Evolutionary conservation across 2,888 invertebrate species (phyloP), one percentile per base, ranked within the genome.

Genomic region (Scaptomyza flava): DNA sequence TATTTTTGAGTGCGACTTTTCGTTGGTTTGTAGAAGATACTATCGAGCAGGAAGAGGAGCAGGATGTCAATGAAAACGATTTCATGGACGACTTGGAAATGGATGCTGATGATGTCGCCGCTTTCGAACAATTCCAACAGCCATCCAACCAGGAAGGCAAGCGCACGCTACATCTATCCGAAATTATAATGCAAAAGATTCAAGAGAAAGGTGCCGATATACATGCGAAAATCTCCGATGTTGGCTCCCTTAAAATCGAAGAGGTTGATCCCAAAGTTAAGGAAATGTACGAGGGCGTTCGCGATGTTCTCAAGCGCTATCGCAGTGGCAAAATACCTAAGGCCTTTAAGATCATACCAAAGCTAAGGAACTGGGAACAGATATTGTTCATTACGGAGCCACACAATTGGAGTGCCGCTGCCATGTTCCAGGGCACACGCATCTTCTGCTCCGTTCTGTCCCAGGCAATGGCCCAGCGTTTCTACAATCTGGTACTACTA

Each of bases 371-470:
- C 91, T 99, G 99, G 99, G 98, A 98, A 90, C 97, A 98, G 92
- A 95, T 97, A 80, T 92, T 97, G 23, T 96, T 96, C 79, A 93
- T 97, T 30, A 97, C 96, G 27, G 96, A 97, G 91, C 99, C 99
- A 8, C 95, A 97, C n/a, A 95, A 94, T 43, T 99, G 99, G 99
- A 96, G 98, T 58, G 98, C 99, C 3, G 99, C 99, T 45, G 97
- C 99, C 0, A 97, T 99, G 96, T 99, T 98, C 91, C 98, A 95
- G 92, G 94, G 90, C 23, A 90, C 92, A 7, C 89, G 99, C 89
- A 96, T 99, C 84, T 99, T 99, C 92, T 96, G 98, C n/a, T 98
- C 99, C 0, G 98, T 98, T 91, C 93, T 99, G 36, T 98, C 98
- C 88, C 98, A 98, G 77, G 96, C 96, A 88, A 98, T 98, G 98